Evolutionary conservation across 2,888 invertebrate species (phyloP).

Genomic region (Ctenicera cuprea): DNA sequence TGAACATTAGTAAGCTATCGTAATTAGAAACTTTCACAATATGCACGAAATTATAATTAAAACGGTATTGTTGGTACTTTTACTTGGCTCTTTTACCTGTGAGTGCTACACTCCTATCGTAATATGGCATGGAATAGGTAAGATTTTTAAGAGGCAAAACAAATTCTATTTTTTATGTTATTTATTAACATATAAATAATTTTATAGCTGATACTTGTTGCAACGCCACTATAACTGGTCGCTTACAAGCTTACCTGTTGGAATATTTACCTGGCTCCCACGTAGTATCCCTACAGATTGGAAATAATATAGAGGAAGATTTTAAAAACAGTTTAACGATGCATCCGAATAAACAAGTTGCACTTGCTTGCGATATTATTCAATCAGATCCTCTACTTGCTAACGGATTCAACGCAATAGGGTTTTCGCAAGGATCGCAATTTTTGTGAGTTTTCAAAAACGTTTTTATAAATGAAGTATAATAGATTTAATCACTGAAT

Average conservation of each 20-base stretch:
- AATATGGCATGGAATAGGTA: constrained; percentile 32
- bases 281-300: constrained; percentile 79
- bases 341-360: constrained; percentile 85
- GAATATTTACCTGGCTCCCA: constrained; percentile 80
- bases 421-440: constrained; percentile 98
- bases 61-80: not conserved
- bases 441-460: constrained; percentile 82
- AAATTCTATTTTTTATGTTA: not conserved
- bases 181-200: no score
- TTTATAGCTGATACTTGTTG: constrained; percentile 20
- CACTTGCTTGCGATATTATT: constrained; percentile 85
- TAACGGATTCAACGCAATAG: constrained; percentile 94
- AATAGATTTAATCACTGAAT: no score
- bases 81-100: not conserved
- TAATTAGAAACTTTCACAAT: no score
- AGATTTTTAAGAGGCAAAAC: not conserved
- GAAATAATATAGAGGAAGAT: constrained; percentile 74
- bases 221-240: constrained; percentile 5
- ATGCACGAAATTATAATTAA: not conserved
- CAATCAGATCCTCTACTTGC: constrained; percentile 79
- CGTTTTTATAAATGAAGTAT: no score
- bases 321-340: constrained; percentile 89
- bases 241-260: not conserved
- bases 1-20: no score
- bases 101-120: constrained; percentile 6